phyloP scores from a whole-genome alignment of 2,888 invertebrate species.

The Erebia ligea region DNA sequence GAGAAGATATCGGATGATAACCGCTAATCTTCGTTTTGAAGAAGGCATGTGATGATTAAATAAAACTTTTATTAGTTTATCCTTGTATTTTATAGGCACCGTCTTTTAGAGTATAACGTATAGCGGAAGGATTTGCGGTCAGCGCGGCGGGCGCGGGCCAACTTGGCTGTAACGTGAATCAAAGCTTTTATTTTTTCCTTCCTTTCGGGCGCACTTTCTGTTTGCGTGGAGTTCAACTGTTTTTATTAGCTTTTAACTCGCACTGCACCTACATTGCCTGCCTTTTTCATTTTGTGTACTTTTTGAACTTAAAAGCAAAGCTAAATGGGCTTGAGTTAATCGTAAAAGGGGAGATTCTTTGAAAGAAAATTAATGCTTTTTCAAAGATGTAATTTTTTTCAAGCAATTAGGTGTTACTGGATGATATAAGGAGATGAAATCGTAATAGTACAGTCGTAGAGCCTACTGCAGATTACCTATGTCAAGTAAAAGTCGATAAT shows the following conservation, averaged over 20 bases:
- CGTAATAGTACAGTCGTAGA: no score
- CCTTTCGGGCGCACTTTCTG: slow-evolving; percentile 24
- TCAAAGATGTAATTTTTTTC: no score
- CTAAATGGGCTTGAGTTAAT: neutral
- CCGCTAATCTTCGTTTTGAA: no score
- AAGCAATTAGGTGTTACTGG: no score
- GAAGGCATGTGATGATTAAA: no score
- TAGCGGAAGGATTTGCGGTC: slow-evolving; percentile 36
- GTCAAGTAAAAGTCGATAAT: no score
- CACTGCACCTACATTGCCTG: neutral
- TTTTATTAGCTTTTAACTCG: slow-evolving; percentile 16
- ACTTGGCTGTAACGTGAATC: slow-evolving; percentile 31
- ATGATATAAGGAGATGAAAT: no score
- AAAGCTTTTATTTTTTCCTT: slow-evolving; percentile 31
- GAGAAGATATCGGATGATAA: no score
- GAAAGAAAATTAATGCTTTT: no score
- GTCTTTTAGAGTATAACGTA: slow-evolving; percentile 23
- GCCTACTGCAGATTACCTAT: no score
- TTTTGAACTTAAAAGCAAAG: neutral
- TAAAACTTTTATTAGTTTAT: no score
- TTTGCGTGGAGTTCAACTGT: slow-evolving; percentile 13
- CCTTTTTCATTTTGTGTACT: slow-evolving; percentile 7
- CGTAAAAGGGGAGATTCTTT: neutral
- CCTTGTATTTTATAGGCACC: neutral
- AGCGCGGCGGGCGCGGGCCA: slow-evolving; percentile 29